phyloP scores from a whole-genome alignment of 2,113 vertebrate genomes.

The Aix galericulata region DNA sequence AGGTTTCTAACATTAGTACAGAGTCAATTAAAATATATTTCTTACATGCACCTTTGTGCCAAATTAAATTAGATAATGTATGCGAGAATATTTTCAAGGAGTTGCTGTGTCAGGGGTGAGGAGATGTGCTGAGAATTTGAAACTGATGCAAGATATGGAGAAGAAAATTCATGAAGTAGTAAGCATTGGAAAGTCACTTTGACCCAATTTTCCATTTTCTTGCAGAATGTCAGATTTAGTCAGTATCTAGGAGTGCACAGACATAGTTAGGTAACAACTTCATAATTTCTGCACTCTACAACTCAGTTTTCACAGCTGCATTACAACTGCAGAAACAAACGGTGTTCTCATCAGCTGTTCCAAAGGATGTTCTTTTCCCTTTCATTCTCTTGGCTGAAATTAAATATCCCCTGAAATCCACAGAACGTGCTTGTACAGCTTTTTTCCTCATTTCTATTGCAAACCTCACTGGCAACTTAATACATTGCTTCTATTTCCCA shows the following conservation, averaged over 20 bases:
- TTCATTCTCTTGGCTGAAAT: neutral
- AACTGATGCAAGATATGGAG: neutral
- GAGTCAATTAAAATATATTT: neutral
- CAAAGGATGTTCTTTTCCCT: neutral
- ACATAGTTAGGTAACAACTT: neutral
- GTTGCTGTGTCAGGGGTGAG: neutral
- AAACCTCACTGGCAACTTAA: neutral
- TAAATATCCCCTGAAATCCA: neutral
- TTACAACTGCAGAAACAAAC: neutral
- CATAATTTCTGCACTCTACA: neutral
- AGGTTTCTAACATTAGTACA: neutral
- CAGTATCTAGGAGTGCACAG: neutral
- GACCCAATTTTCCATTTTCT: neutral
- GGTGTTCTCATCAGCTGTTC: neutral
- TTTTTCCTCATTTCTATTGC: neutral
- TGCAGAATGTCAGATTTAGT: neutral
- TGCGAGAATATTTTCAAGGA: neutral
- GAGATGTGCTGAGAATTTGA: conserved; percentile 7
- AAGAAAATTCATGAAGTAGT: neutral
- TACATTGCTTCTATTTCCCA: neutral
- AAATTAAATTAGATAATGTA: neutral
- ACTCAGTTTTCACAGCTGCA: neutral
- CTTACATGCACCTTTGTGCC: neutral
- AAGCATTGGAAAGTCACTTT: neutral
- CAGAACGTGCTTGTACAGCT: neutral